Evolutionary conservation across 2,113 vertebrate species (phyloP), one percentile per base, ranked within the genome.

Genomic region (Larimichthys polyactis): DNA sequence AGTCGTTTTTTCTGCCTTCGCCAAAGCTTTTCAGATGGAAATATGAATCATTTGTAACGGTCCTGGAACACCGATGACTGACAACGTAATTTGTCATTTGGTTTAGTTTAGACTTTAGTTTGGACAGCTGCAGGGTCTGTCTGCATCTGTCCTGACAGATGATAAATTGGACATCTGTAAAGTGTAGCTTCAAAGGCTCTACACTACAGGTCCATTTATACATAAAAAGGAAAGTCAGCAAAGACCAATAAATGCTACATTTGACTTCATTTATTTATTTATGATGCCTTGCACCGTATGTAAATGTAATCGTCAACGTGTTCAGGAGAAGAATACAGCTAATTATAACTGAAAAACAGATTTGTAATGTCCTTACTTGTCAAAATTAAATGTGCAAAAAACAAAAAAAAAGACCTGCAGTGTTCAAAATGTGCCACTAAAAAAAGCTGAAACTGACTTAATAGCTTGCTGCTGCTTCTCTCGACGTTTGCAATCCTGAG

Each of bases 401-500:
- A 36, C 4, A 32, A 32, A 5, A 32, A 32, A 32, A 1, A 32
- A 32, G 5, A n/a, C 27, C 65, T 48, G 71, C 72, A 55, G 32
- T 20, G 17, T 48, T 40, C 14, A 24, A 24, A 24, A 52, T 71
- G 71, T 75, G 36, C 40, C 20, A 24, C 52, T 40, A 11, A 55
- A 67, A 54, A 48, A 43, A 48, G 24, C 40, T 63, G 36, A 62
- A 55, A 49, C 6, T 4, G 2, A 79, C 20, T 24, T 40, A 14
- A 46, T 11, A 6, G 52, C 11, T 32, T 0, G 32, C 24, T 65
- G 32, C 32, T 36, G 15, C 29, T 54, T 58, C 19, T 27, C 32
- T 75, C 49, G 20, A 49, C n/a, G 66, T 36, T 51, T 65, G 40
- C 62, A 62, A 59, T 0, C 43, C 64, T 5, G 65, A 82, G 69